phyloP scores from a whole-genome alignment of 2,113 vertebrate genomes.

The Sylvia atricapilla region DNA sequence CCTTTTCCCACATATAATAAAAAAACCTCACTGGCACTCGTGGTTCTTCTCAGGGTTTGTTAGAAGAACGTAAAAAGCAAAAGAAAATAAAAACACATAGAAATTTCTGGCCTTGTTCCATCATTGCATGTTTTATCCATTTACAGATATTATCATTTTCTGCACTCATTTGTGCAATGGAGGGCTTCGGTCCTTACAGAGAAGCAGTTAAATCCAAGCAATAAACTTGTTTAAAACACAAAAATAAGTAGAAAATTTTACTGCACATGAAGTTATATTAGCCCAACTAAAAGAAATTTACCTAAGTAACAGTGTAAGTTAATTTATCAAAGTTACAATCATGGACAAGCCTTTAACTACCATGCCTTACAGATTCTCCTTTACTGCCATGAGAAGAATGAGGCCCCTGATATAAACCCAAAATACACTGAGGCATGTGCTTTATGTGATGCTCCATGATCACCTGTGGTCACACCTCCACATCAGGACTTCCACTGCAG shows the following conservation, averaged over 20 bases:
- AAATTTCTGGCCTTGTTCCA: background rate
- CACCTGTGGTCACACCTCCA: background rate
- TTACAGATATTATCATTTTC: background rate
- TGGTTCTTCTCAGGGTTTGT: background rate
- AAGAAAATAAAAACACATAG: rapidly evolving
- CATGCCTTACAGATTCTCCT: background rate
- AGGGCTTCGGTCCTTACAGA: background rate
- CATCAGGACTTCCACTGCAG: background rate
- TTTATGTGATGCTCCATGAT: background rate
- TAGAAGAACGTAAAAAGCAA: background rate
- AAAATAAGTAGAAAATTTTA: background rate
- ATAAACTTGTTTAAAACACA: background rate
- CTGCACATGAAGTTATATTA: background rate
- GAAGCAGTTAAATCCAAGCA: background rate
- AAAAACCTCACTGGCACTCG: background rate
- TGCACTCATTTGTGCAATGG: background rate
- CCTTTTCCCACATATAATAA: background rate
- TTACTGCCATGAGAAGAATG: background rate
- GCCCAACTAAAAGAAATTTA: background rate
- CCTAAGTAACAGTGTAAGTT: background rate
- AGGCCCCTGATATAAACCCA: background rate
- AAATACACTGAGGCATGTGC: background rate
- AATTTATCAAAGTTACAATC: background rate
- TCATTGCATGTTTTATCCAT: background rate
- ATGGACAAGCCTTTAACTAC: background rate